phyloP scores from a whole-genome alignment of 1,140 invertebrate species.

The Neotoxoptera formosana region DNA sequence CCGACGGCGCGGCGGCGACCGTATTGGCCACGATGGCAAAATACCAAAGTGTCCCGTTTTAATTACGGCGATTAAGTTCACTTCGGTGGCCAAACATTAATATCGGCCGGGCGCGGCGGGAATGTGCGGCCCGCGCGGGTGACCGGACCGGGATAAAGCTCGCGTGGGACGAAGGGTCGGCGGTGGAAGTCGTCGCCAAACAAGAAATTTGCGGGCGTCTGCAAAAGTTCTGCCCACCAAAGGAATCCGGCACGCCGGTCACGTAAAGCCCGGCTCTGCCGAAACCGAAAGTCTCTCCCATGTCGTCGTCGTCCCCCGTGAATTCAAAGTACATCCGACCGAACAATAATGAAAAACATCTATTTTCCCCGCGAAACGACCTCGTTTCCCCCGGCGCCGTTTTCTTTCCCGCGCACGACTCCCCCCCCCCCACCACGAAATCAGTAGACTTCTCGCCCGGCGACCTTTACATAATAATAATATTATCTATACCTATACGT shows the following conservation, averaged over 20 bases:
- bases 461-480: neutral
- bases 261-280: constrained; percentile 25
- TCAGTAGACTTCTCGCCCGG: neutral
- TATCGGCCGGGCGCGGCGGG: neutral
- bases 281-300: constrained; percentile 56
- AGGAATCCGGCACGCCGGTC: constrained; percentile 52
- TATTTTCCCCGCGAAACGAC: constrained; percentile 48
- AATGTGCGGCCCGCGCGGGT: neutral
- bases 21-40: constrained; percentile 47
- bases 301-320: constrained; percentile 27
- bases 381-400: constrained; percentile 10
- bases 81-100: constrained; percentile 53
- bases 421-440: too few species aligned
- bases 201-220: constrained; percentile 57
- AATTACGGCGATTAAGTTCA: constrained; percentile 56
- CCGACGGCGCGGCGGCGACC: neutral
- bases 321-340: constrained; percentile 52
- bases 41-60: constrained; percentile 56
- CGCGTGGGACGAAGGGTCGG: neutral
- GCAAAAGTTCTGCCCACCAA: constrained; percentile 41
- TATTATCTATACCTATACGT: neutral
- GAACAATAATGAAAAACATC: constrained; percentile 54
- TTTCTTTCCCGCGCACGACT: neutral
- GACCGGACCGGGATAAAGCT: neutral
- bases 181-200: constrained; percentile 33